Evolutionary conservation across 2,888 invertebrate species (phyloP).

Genomic region (Pediacus dermestoides): DNA sequence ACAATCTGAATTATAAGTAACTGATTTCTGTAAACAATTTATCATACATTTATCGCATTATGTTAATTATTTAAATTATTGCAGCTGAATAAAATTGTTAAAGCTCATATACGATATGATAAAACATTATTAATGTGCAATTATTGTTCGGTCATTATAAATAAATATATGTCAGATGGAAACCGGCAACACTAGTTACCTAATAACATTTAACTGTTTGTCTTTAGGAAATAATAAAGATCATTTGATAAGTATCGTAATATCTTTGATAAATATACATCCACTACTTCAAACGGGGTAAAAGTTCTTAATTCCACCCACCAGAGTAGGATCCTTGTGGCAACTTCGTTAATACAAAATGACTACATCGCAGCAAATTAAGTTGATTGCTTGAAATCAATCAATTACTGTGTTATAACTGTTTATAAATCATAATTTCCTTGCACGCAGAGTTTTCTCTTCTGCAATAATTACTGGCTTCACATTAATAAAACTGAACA

Average conservation of each 20-base stretch:
- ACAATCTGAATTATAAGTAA: conserved; percentile 17
- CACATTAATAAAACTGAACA: not conserved
- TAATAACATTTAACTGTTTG: not conserved
- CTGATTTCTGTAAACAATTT: conserved; percentile 20
- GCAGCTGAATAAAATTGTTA: conserved; percentile 19
- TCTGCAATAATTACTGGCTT: conserved; percentile 1
- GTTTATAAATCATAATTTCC: conserved; percentile 4
- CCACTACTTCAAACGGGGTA: too few species aligned
- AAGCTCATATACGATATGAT: conserved; percentile 22
- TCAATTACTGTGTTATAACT: conserved; percentile 3
- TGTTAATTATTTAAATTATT: conserved; percentile 25
- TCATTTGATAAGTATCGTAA: too few species aligned
- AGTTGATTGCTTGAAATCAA: too few species aligned
- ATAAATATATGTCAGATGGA: conserved; percentile 3
- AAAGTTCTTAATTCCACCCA: too few species aligned
- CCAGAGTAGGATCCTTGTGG: too few species aligned
- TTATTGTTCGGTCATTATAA: conserved; percentile 21
- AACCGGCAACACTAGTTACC: not conserved
- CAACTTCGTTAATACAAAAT: too few species aligned
- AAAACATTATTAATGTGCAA: conserved; percentile 23
- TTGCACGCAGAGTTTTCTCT: not conserved
- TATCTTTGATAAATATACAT: too few species aligned
- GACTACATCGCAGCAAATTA: too few species aligned
- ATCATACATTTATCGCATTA: conserved; percentile 24
- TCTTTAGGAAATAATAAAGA: too few species aligned